Percentiles rank a stretch among this genome's conserved stretches.
Evolutionary conservation across 2,797 vertebrate species (phyloP).

Genomic region (Anolis apletophallus): DNA sequence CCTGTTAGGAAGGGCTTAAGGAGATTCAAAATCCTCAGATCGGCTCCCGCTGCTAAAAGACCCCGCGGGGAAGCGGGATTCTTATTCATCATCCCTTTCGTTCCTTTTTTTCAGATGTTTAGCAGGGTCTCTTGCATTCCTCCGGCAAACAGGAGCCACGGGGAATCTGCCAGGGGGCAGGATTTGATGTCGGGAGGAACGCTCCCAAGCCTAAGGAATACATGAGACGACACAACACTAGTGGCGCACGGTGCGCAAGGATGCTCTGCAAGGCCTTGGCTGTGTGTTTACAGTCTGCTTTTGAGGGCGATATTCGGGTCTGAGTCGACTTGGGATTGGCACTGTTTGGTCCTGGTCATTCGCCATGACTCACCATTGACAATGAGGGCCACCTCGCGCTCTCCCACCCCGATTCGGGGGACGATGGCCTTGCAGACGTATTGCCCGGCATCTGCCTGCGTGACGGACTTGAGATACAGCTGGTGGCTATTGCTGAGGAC

Average conservation of each 20-base stretch:
- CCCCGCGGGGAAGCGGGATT: neutral
- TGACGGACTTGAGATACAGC: conserved; percentile 91
- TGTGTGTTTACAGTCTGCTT: too few relatives aligned
- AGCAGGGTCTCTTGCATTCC: neutral
- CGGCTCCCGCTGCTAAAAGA: neutral
- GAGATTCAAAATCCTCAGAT: neutral
- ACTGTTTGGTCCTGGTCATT: too few relatives aligned
- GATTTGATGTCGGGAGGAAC: too few relatives aligned
- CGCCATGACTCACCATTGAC: conserved; percentile 87
- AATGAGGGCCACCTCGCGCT: conserved; percentile 89
- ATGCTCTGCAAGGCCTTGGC: too few relatives aligned
- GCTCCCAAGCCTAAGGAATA: too few relatives aligned
- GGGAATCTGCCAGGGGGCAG: too few relatives aligned
- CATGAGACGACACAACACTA: neutral
- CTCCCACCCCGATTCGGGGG: conserved; percentile 92
- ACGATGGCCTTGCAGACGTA: conserved; percentile 97
- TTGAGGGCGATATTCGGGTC: too few relatives aligned
- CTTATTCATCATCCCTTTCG: neutral
- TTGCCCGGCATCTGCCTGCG: conserved; percentile 90
- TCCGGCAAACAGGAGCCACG: neutral
- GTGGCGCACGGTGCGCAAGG: too few relatives aligned
- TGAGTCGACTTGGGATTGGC: too few relatives aligned
- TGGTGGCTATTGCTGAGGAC: conserved; percentile 97
- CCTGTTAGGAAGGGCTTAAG: neutral
- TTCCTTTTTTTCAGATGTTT: neutral